Evolutionary conservation across 2,113 vertebrate genomes (phyloP), one percentile per base, ranked within the genome.

Genomic region (Phyllostomus discolor): DNA sequence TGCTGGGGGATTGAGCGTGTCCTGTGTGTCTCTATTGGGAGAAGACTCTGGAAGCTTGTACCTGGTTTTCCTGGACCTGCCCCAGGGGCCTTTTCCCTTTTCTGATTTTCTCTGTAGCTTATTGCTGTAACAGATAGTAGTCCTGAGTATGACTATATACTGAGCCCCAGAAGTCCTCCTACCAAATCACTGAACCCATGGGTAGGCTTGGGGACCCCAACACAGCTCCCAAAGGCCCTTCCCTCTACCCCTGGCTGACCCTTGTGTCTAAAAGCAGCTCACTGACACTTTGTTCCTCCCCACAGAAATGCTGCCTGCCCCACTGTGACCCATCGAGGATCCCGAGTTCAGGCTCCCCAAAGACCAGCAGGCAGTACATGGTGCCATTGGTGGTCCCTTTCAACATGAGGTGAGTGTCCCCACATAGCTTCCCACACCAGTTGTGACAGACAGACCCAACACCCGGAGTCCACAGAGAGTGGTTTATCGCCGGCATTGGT

Each of bases 271-370:
- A n/a, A 28, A 15, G 10, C 24, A 41, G 35, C 33, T 59, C 14
- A 16, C 38, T 83, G 24, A 59, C 10, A 4, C 35, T 33, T 48
- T 19, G 9, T 54, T 92, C 10, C 38, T 94, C n/a, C 48, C 62
- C 1, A 1, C 93, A 99, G 99, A 99, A 99, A 99, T 99, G 99
- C 98, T 99, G 99, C 92, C 99, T 99, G 0, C 99, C 99, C 0
- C 99, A 99, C 98, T 99, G 99, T 0, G 99, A 99, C 97, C 99
- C 99, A 0, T 99, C 99, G 0, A 99, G 99, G 98, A 99, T 99
- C 98, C 99, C 1, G 99, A 99, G 72, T 99, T 99, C 83, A 99
- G 99, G 90, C 99, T 99, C 9, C 99, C 99, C 0, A 99, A 99
- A 98, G 99, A 99, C 96, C 98, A 99, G 20, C 99, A 99, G 95